phyloP scores from a whole-genome alignment of 2,797 vertebrate species.

The Dendrocincla fuliginosa region DNA sequence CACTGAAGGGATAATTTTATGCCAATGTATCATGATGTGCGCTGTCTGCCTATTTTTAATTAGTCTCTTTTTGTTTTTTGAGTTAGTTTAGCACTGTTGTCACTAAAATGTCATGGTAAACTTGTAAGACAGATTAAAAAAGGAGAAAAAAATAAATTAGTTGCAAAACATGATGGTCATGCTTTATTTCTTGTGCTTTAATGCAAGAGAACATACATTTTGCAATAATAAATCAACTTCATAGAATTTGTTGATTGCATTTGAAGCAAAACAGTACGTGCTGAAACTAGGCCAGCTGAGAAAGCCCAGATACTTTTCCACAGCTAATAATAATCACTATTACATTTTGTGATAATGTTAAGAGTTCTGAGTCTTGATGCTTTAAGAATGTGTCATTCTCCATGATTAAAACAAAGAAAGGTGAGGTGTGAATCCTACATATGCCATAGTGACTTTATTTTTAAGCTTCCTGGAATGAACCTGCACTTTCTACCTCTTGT shows the following conservation, averaged over 20 bases:
- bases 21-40: constrained; percentile 54
- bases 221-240: constrained; percentile 51
- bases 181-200: constrained; percentile 63
- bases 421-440: neutral
- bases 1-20: constrained; percentile 52
- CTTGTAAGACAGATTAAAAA: constrained; percentile 67
- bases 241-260: constrained; percentile 51
- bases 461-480: neutral
- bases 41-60: constrained; percentile 59
- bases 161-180: constrained; percentile 70
- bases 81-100: constrained; percentile 61
- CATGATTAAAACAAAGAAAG: neutral
- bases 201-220: constrained; percentile 56
- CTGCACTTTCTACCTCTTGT: neutral
- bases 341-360: neutral
- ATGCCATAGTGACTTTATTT: neutral
- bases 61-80: constrained; percentile 52
- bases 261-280: constrained; percentile 15
- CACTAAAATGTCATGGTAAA: constrained; percentile 71
- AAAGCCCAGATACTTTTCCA: constrained; percentile 7
- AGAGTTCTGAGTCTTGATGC: neutral
- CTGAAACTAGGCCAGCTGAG: constrained; percentile 51
- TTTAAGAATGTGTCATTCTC: neutral
- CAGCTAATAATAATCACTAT: neutral
- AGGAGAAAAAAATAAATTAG: constrained; percentile 60